Percentiles rank a stretch among this genome's conserved stretches.
phyloP scores from a whole-genome alignment of 2,113 vertebrate genomes.

The Etia nguti region DNA sequence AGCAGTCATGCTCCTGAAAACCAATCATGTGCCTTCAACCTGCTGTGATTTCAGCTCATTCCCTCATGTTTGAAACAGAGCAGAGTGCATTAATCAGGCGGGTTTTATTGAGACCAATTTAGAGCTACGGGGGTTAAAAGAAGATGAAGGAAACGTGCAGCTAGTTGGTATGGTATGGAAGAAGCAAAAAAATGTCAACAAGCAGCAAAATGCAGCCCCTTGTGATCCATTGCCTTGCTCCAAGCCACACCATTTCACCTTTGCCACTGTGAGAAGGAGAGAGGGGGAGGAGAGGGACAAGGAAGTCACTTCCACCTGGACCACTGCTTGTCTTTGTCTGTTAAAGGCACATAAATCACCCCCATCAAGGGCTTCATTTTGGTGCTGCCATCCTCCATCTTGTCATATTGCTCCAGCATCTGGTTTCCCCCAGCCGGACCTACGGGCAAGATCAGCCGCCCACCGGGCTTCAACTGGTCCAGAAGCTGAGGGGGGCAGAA shows the following conservation, averaged over 20 bases:
- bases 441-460: constrained; percentile 94
- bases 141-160: constrained; percentile 59
- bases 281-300: constrained; percentile 77
- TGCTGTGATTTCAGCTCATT: not conserved
- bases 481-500: constrained; percentile 76
- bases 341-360: constrained; percentile 99
- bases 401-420: constrained; percentile 99
- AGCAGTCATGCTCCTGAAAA: constrained; percentile 37
- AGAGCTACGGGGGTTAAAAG: not conserved
- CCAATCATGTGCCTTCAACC: not conserved
- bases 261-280: constrained; percentile 81
- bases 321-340: constrained; percentile 99
- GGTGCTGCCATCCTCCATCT: constrained; percentile 95
- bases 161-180: constrained; percentile 76
- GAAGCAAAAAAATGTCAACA: constrained; percentile 77
- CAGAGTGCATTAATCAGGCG: not conserved
- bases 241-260: constrained; percentile 96
- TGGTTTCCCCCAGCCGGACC: constrained; percentile 97
- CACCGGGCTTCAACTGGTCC: constrained; percentile 97
- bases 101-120: constrained; percentile 1
- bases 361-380: constrained; percentile 99
- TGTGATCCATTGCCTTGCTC: constrained; percentile 77
- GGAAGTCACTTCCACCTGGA: constrained; percentile 99
- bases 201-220: constrained; percentile 80
- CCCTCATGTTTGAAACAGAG: not conserved